Evolutionary conservation across 2,113 vertebrate genomes (phyloP).

Genomic region (Microcebus griseorufus): DNA sequence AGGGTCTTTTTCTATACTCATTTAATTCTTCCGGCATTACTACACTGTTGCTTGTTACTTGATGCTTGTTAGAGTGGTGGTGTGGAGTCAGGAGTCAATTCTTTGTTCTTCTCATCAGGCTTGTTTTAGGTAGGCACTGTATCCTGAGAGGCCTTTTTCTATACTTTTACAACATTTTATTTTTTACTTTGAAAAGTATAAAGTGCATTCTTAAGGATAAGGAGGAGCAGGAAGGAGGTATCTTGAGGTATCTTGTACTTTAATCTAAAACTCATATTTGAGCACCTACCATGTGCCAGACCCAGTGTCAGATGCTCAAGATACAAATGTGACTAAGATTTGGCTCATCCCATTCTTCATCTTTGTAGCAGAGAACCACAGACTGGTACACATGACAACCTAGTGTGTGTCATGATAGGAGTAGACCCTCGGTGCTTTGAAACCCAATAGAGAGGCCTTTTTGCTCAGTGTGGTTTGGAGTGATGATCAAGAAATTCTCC

Average conservation of each 20-base stretch:
- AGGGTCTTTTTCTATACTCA: not conserved
- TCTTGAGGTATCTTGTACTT: not conserved
- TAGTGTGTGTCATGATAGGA: not conserved
- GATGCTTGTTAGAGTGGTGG: not conserved
- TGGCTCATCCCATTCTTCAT: not conserved
- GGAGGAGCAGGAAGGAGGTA: not conserved
- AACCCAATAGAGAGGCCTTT: not conserved
- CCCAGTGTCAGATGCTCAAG: not conserved
- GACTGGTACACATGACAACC: not conserved
- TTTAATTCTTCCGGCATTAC: not conserved
- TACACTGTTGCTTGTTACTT: not conserved
- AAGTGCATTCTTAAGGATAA: not conserved
- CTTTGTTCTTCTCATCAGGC: not conserved
- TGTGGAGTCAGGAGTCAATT: not conserved
- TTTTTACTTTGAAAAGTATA: constrained; percentile 1
- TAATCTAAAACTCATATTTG: not conserved
- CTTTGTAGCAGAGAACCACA: not conserved
- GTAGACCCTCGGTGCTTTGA: not conserved
- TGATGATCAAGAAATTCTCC: not conserved
- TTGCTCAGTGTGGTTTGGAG: not conserved
- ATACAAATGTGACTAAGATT: not conserved
- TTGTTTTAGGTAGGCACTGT: not conserved
- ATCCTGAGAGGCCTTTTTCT: not conserved
- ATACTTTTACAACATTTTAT: not conserved
- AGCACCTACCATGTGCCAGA: not conserved